Evolutionary conservation across 2,888 invertebrate genomes (phyloP).

Genomic region (Ditylenchus weischeri): DNA sequence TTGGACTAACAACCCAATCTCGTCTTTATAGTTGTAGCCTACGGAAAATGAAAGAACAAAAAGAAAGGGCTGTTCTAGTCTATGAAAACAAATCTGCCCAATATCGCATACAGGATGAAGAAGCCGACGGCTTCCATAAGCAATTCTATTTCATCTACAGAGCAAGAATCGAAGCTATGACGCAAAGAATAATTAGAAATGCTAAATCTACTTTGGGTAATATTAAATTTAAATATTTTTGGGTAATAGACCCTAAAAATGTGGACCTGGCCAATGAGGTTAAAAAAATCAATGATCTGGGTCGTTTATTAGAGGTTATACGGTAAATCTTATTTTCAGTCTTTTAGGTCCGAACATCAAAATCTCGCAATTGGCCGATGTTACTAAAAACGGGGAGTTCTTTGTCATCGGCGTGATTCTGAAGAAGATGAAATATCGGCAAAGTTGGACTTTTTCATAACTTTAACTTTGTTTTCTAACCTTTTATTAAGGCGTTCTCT

Average conservation of each 20-base stretch:
- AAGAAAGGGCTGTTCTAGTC: background rate
- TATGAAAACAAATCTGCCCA: constrained; percentile 2
- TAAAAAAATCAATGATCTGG: too few relatives aligned
- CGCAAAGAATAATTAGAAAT: constrained; percentile 17
- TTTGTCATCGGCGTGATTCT: constrained; percentile 28
- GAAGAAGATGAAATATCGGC: constrained; percentile 33
- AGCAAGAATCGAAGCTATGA: constrained; percentile 14
- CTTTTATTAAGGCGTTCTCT: constrained; percentile 16
- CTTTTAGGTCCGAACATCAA: constrained; percentile 14
- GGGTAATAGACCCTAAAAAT: too few relatives aligned
- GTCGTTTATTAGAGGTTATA: too few relatives aligned
- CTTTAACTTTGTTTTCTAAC: too few relatives aligned
- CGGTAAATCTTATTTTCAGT: constrained; percentile 9
- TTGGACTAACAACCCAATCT: too few relatives aligned
- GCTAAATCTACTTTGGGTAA: constrained; percentile 21
- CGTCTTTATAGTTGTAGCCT: too few relatives aligned
- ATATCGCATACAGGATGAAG: background rate
- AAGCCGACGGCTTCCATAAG: constrained; percentile 11
- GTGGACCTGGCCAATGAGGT: too few relatives aligned
- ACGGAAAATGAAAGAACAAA: constrained; percentile 3
- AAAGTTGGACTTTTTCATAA: constrained; percentile 21
- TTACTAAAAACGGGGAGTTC: constrained; percentile 9
- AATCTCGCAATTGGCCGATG: constrained; percentile 17
- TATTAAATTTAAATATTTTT: constrained; percentile 12
- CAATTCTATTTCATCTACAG: constrained; percentile 23